phyloP scores from a whole-genome alignment of 2,113 vertebrate species.

The Gobio gobio region DNA sequence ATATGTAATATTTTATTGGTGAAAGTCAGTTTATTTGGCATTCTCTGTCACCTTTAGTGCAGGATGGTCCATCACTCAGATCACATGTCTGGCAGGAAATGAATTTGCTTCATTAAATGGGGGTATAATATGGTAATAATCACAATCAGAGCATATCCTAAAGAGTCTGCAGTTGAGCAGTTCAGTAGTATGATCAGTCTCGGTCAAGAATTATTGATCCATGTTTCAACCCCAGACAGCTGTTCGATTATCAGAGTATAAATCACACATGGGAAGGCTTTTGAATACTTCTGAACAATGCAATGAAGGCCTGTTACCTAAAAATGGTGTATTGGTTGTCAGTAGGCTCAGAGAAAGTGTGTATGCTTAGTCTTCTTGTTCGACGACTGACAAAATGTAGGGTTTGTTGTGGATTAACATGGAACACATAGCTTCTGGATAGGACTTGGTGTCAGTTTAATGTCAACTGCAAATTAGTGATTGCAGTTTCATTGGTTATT shows the following conservation, averaged over 20 bases:
- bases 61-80: not conserved
- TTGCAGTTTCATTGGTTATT: not conserved
- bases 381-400: not conserved
- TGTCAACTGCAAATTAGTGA: not conserved
- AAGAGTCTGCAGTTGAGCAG: slow-evolving; percentile 50
- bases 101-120: slow-evolving; percentile 9
- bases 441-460: not conserved
- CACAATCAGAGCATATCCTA: not conserved
- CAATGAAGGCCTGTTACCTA: not conserved
- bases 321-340: not conserved
- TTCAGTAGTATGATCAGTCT: slow-evolving; percentile 62
- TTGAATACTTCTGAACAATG: not conserved
- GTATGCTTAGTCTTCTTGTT: not conserved
- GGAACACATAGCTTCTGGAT: not conserved
- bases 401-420: not conserved
- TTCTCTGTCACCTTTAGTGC: not conserved
- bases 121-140: slow-evolving; percentile 32
- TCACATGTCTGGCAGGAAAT: not conserved
- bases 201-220: slow-evolving; percentile 42
- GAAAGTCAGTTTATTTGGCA: not conserved
- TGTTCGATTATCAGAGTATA: not conserved
- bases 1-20: slow-evolving; percentile 14
- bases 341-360: not conserved
- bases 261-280: not conserved
- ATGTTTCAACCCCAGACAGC: slow-evolving; percentile 27